Evolutionary conservation across 2,888 invertebrate genomes (phyloP).

Genomic region (Archips crataeganus): DNA sequence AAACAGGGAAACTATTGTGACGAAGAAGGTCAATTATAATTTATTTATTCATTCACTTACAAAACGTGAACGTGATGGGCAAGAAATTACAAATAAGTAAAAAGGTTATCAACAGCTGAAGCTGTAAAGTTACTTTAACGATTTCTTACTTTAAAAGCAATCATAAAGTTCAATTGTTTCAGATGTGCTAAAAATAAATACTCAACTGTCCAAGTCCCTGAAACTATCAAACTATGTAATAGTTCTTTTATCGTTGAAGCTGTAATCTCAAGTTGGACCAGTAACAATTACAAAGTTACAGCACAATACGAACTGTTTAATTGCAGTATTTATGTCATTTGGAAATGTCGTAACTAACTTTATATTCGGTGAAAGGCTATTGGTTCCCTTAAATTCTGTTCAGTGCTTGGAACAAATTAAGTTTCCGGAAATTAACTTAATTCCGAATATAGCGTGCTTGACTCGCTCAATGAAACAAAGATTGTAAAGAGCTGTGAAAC

Average conservation of each 20-base stretch:
- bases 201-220: background rate
- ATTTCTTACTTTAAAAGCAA: background rate
- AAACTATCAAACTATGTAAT: background rate
- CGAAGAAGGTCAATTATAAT: too few species aligned
- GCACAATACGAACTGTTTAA: conserved; percentile 8
- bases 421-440: conserved; percentile 10
- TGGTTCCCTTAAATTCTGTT: conserved; percentile 1
- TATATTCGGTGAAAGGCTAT: background rate
- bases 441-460: conserved; percentile 23
- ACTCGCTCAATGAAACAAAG: background rate
- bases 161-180: background rate
- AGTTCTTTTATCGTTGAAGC: background rate
- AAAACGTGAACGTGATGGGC: too few species aligned
- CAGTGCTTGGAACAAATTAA: conserved; percentile 12
- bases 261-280: background rate
- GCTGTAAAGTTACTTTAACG: too few species aligned
- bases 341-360: conserved; percentile 11
- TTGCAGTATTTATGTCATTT: conserved; percentile 16
- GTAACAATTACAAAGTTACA: conserved; percentile 6
- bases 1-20: too few species aligned
- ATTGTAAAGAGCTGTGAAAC: background rate
- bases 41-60: too few species aligned
- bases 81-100: too few species aligned
- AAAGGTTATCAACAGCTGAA: too few species aligned
- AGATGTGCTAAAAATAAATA: background rate